Conservation (phyloP, 1,140 invertebrate species). For the Drosophila asahinai region DNA sequence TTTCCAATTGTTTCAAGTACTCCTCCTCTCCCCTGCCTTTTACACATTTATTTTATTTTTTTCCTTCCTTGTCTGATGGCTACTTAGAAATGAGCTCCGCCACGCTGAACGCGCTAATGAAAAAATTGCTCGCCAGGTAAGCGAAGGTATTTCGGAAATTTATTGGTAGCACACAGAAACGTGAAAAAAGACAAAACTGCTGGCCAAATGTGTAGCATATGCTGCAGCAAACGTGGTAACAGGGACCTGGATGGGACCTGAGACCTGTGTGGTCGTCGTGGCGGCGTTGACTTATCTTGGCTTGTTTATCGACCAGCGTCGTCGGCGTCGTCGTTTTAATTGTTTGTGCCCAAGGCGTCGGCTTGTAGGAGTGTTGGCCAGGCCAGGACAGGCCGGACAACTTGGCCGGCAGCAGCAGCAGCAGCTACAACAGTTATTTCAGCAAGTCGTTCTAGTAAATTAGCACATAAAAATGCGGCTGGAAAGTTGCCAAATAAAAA, state of each 20-base stretch:
- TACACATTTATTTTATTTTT: constrained; percentile 12
- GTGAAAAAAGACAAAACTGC: constrained; percentile 36
- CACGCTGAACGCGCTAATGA: constrained; percentile 68
- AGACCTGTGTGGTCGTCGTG: constrained; percentile 67
- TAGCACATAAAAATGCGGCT: constrained; percentile 67
- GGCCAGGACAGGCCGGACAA: constrained; percentile 6
- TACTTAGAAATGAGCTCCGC: constrained; percentile 30
- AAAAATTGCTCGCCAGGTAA: constrained; percentile 67
- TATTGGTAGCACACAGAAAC: constrained; percentile 66
- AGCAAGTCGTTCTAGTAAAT: constrained; percentile 69
- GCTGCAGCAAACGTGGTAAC: constrained; percentile 30
- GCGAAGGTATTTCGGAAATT: constrained; percentile 76
- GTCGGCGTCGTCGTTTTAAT: constrained; percentile 69
- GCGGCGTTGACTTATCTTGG: constrained; percentile 64
- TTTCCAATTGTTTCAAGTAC: constrained; percentile 61
- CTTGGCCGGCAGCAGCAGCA: constrained; percentile 7
- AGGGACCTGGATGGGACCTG: constrained; percentile 1
- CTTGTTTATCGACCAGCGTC: constrained; percentile 70
- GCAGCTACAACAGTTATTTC: constrained; percentile 64
- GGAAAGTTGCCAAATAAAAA: constrained; percentile 70
- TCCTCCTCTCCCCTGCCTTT: constrained; percentile 8
- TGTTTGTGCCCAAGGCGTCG: constrained; percentile 72
- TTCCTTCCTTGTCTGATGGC: constrained; percentile 7
- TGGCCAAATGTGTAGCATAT: constrained; percentile 70
- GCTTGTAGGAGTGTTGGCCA: constrained; percentile 65